Conservation (phyloP, 1,140 invertebrate genomes). For the Ylistrum balloti region DNA sequence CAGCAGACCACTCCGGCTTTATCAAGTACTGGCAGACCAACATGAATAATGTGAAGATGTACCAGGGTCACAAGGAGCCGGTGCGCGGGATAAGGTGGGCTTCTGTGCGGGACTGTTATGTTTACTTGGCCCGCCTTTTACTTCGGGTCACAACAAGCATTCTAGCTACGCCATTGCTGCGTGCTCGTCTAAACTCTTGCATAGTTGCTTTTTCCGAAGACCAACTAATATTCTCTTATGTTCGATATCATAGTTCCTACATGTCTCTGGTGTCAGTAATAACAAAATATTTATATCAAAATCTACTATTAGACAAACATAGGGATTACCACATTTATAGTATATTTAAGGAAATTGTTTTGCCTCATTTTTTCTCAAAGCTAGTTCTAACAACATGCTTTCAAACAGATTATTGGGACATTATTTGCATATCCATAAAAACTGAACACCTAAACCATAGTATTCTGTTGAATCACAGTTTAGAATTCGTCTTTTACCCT, state of each 20-base stretch:
- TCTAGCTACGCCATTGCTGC: not conserved
- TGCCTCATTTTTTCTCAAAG: too few relatives aligned
- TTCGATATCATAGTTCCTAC: not conserved
- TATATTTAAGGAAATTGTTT: not conserved
- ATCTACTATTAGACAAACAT: not conserved
- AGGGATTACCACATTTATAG: not conserved
- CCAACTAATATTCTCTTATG: not conserved
- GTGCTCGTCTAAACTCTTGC: not conserved
- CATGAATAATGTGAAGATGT: constrained; percentile 99
- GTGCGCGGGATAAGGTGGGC: constrained; percentile 96
- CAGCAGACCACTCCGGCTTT: constrained; percentile 98
- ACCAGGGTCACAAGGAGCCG: constrained; percentile 99
- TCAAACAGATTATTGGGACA: not conserved
- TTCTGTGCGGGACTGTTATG: not conserved
- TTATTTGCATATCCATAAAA: not conserved
- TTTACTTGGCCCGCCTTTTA: not conserved
- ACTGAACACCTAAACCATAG: not conserved
- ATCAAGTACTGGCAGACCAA: constrained; percentile 99
- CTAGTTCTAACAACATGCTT: not conserved
- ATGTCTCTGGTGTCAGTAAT: too few relatives aligned
- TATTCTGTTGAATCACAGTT: too few relatives aligned
- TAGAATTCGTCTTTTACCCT: too few relatives aligned
- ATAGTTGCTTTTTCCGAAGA: not conserved
- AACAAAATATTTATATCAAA: too few relatives aligned
- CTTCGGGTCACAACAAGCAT: not conserved